These are phyloP conservation scores for Tetramorium simillimum DNA, from an alignment of 1,140 invertebrate species.

Conservation along the genomic window DNA sequence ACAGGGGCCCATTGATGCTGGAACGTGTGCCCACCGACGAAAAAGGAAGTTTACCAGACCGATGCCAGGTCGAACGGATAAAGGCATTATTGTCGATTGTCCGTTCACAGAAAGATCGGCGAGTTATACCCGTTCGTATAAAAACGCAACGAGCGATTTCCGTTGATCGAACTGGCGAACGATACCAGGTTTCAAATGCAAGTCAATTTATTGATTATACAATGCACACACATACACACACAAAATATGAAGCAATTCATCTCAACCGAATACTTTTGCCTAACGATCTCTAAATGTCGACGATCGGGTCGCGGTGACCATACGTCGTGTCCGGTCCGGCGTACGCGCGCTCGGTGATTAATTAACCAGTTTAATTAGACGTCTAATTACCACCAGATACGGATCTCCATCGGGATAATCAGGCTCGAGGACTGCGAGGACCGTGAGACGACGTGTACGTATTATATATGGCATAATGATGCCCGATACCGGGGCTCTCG, in stretches of 20 bases:
- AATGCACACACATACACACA: no score
- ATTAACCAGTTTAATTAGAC: conserved; percentile 72
- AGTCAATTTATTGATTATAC: background rate
- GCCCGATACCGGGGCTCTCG: conserved; percentile 32
- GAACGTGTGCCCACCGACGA: conserved; percentile 20
- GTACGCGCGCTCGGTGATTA: conserved; percentile 66
- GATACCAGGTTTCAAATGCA: background rate
- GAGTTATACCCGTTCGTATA: background rate
- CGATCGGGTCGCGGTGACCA: background rate
- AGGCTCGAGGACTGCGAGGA: conserved; percentile 24
- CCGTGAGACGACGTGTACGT: conserved; percentile 33
- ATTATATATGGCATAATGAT: conserved; percentile 39
- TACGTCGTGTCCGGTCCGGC: background rate
- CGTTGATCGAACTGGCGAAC: conserved; percentile 1
- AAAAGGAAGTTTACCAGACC: conserved; percentile 38
- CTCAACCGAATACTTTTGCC: background rate
- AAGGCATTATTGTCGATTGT: conserved; percentile 79
- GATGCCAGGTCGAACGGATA: conserved; percentile 60
- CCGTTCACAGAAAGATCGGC: conserved; percentile 63
- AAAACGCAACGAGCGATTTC: conserved; percentile 47
- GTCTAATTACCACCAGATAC: conserved; percentile 74
- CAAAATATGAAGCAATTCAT: background rate
- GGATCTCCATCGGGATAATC: conserved; percentile 72
- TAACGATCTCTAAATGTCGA: conserved; percentile 2
- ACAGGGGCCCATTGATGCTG: conserved; percentile 73